Conservation (phyloP, 1,140 invertebrate species). For the Danaus plexippus region DNA sequence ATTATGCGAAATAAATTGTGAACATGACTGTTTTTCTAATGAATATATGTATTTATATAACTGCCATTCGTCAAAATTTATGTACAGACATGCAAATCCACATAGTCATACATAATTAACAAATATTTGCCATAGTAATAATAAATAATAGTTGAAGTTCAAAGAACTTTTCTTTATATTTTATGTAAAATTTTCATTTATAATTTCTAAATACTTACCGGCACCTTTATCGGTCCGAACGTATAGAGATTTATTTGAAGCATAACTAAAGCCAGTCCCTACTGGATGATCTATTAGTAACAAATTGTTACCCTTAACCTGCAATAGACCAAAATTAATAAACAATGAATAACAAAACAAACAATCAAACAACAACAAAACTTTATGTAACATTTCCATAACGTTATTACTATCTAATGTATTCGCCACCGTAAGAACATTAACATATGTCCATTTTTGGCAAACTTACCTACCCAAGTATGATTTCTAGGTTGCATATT, state of each 20-base stretch:
- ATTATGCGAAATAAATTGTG: slow-evolving; percentile 12
- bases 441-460: no score
- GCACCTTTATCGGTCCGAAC: slow-evolving; percentile 76
- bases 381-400: no score
- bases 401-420: no score
- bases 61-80: no score
- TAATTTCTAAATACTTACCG: slow-evolving; percentile 52
- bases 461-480: slow-evolving; percentile 52
- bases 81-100: no score
- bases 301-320: slow-evolving; percentile 76
- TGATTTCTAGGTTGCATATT: slow-evolving; percentile 54
- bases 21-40: slow-evolving; percentile 10
- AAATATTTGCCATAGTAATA: no score
- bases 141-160: no score
- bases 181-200: no score
- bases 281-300: slow-evolving; percentile 81
- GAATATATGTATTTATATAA: slow-evolving; percentile 1
- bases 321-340: slow-evolving; percentile 10
- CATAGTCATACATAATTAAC: no score
- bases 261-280: slow-evolving; percentile 80
- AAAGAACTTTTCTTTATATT: no score
- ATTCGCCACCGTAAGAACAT: no score
- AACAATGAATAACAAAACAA: background rate
- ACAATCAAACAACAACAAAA: background rate
- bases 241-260: slow-evolving; percentile 66